These are phyloP conservation scores for Andrena trimmerana DNA, from an alignment of 2,888 invertebrate species.

Conservation along the genomic window DNA sequence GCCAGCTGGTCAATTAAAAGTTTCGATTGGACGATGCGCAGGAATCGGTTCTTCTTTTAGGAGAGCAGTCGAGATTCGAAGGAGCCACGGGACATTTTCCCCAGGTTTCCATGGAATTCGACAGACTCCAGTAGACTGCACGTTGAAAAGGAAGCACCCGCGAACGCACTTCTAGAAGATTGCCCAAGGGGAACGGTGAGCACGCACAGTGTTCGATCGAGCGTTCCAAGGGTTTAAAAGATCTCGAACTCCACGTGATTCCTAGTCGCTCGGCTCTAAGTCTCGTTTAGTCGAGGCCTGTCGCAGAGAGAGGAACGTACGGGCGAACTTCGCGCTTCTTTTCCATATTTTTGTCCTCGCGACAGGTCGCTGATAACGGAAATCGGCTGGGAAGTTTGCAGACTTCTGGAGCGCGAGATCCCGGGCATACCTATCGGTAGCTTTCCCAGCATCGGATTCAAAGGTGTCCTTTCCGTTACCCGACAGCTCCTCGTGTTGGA, in stretches of 20 bases:
- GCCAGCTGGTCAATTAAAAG: conserved; percentile 20
- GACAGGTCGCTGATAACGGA: conserved; percentile 15
- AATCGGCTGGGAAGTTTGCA: neutral
- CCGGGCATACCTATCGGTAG: neutral
- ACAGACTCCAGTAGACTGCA: neutral
- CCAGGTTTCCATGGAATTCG: too few relatives aligned
- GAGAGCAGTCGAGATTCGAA: neutral
- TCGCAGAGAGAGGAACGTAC: conserved; percentile 14
- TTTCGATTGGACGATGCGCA: neutral
- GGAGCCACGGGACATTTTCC: neutral
- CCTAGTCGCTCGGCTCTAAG: too few relatives aligned
- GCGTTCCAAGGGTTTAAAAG: conserved; percentile 13
- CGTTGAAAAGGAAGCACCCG: neutral
- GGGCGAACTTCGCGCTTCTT: conserved; percentile 5
- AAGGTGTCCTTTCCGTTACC: neutral
- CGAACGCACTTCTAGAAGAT: too few relatives aligned
- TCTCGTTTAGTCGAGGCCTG: neutral
- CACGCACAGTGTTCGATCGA: neutral
- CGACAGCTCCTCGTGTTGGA: neutral
- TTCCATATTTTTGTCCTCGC: conserved; percentile 2
- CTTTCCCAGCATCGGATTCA: neutral
- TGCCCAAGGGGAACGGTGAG: neutral
- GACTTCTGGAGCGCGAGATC: neutral
- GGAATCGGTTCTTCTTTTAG: neutral
- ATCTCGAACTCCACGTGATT: neutral